Evolutionary conservation across 1,140 invertebrate genomes (phyloP).

Genomic region (Chrysoperla carnea): DNA sequence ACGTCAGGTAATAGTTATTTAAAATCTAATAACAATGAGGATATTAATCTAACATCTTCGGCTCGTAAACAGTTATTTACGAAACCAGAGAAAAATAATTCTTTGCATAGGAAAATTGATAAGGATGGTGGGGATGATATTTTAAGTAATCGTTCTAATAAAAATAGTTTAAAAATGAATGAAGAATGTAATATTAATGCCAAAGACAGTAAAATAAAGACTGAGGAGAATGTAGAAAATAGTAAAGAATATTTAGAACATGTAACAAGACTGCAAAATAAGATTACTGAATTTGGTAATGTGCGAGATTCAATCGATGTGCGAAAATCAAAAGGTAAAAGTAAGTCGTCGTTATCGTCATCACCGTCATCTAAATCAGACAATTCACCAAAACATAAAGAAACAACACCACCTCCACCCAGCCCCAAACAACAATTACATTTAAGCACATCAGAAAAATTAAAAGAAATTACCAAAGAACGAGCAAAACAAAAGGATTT

Average conservation of each 20-base stretch:
- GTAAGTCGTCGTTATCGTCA: constrained; percentile 14
- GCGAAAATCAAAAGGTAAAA: constrained; percentile 40
- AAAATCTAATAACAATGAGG: neutral
- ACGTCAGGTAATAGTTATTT: neutral
- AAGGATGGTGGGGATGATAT: constrained; percentile 5
- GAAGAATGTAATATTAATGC: neutral
- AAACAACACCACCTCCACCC: constrained; percentile 3
- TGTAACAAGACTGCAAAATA: constrained; percentile 44
- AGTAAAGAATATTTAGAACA: constrained; percentile 41
- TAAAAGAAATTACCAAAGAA: constrained; percentile 46
- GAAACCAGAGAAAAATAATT: too few relatives aligned
- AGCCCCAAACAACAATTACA: constrained; percentile 9
- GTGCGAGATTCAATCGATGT: constrained; percentile 50
- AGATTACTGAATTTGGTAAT: constrained; percentile 52
- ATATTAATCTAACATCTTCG: too few relatives aligned
- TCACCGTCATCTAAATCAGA: constrained; percentile 1
- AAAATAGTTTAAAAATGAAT: constrained; percentile 6
- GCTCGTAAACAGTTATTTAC: too few relatives aligned
- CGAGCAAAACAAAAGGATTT: constrained; percentile 48
- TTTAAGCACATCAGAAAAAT: constrained; percentile 30
- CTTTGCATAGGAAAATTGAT: too few relatives aligned
- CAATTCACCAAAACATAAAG: constrained; percentile 15
- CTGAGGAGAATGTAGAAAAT: constrained; percentile 10
- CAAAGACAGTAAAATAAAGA: constrained; percentile 1
- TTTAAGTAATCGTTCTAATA: neutral